Conservation (phyloP, 2,113 vertebrate species). For the Syngnathus scovelli region DNA sequence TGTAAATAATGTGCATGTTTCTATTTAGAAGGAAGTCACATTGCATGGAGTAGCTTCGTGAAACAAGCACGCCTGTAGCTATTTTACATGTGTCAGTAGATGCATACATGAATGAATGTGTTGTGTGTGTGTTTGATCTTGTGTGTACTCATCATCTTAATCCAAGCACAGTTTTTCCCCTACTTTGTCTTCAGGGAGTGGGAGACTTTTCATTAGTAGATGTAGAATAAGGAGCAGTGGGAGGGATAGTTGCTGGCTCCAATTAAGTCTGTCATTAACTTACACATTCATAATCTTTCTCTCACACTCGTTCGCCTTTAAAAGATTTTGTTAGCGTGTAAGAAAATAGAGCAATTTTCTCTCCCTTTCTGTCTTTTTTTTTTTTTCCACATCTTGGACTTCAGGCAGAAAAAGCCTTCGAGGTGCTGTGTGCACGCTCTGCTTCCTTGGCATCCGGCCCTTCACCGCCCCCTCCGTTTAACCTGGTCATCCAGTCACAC, state of each 20-base stretch:
- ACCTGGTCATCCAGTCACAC: constrained; percentile 16
- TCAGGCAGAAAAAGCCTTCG: constrained; percentile 13
- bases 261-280: constrained; percentile 59
- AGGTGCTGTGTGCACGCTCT: constrained; percentile 3
- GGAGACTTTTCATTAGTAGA: constrained; percentile 54
- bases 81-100: constrained; percentile 2
- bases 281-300: constrained; percentile 7
- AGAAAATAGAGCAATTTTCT: constrained; percentile 19
- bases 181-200: constrained; percentile 37
- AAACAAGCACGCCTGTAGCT: neutral
- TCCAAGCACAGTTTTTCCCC: constrained; percentile 14
- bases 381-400: constrained; percentile 19
- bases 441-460: constrained; percentile 9
- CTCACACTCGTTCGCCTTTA: constrained; percentile 22
- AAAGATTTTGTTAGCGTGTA: constrained; percentile 40
- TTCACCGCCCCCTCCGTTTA: constrained; percentile 20
- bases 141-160: constrained; percentile 21
- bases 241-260: constrained; percentile 48
- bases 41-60: neutral
- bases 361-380: constrained; percentile 8
- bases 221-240: constrained; percentile 46
- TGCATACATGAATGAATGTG: constrained; percentile 2
- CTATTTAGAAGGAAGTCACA: neutral
- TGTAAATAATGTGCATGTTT: constrained; percentile 3
- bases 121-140: neutral